Evolutionary conservation across 2,888 invertebrate species (phyloP).

Genomic region (Drosophila stalkeri): DNA sequence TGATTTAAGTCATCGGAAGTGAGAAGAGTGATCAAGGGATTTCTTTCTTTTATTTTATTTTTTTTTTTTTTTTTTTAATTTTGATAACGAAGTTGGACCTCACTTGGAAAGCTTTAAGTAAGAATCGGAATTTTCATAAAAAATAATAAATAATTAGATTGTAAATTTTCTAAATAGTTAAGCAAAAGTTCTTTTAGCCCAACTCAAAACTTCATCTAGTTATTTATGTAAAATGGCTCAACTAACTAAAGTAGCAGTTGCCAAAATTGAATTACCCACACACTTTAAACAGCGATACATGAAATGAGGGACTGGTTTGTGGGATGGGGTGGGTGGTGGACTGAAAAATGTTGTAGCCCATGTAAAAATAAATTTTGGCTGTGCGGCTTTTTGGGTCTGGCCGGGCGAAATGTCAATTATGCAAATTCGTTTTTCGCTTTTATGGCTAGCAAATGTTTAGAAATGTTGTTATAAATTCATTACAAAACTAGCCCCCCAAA

Average conservation of each 20-base stretch:
- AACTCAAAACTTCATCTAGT: constrained; percentile 7
- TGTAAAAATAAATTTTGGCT: constrained; percentile 54
- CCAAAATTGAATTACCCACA: constrained; percentile 44
- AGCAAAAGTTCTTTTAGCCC: not conserved
- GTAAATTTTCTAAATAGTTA: not conserved
- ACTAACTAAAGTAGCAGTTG: constrained; percentile 40
- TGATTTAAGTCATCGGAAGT: not conserved
- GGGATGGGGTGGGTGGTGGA: not conserved
- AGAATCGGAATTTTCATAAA: not conserved
- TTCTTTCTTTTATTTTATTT: too few relatives aligned
- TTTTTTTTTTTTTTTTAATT: not conserved
- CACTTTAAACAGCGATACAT: constrained; percentile 8
- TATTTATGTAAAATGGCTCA: constrained; percentile 51
- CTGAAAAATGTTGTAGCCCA: constrained; percentile 15
- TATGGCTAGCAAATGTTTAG: constrained; percentile 65
- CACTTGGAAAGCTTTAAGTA: not conserved
- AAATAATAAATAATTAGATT: not conserved
- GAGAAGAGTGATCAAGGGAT: not conserved
- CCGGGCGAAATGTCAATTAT: constrained; percentile 68
- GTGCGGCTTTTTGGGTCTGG: constrained; percentile 23
- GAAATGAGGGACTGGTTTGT: not conserved
- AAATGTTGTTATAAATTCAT: constrained; percentile 76
- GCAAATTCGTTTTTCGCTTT: constrained; percentile 68
- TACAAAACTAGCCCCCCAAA: constrained; percentile 53
- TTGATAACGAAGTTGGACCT: not conserved